These are phyloP conservation scores for Penaeus chinensis DNA, from an alignment of 1,140 invertebrate species.

Conservation along the genomic window DNA sequence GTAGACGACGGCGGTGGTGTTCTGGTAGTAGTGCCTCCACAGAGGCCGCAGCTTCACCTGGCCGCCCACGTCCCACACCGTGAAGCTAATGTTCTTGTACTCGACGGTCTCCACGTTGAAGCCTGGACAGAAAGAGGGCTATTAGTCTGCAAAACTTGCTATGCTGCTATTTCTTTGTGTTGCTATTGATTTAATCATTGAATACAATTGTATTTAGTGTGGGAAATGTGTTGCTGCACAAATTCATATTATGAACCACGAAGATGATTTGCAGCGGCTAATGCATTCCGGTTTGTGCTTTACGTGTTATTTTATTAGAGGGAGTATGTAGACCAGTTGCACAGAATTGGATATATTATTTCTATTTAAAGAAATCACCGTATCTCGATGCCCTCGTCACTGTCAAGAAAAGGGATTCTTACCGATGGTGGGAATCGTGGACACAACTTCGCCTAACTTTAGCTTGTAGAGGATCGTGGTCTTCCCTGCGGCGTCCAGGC, in stretches of 20 bases:
- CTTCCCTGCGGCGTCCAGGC: conserved; percentile 75
- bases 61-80: conserved; percentile 71
- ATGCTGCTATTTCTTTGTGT: not conserved
- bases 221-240: too few relatives aligned
- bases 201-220: too few relatives aligned
- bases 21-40: conserved; percentile 77
- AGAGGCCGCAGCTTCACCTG: conserved; percentile 68
- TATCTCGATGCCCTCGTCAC: not conserved
- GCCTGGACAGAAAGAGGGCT: conserved; percentile 41
- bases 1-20: conserved; percentile 71
- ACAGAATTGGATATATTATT: not conserved
- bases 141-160: not conserved
- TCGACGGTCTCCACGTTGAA: conserved; percentile 69
- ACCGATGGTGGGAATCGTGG: conserved; percentile 75
- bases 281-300: too few relatives aligned
- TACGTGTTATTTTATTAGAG: too few relatives aligned
- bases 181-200: not conserved
- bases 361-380: not conserved
- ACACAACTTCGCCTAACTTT: conserved; percentile 75
- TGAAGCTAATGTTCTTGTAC: conserved; percentile 70
- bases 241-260: too few relatives aligned
- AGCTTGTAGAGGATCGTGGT: conserved; percentile 76
- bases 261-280: too few relatives aligned
- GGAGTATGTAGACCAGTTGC: too few relatives aligned
- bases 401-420: not conserved